Evolutionary conservation across 2,888 invertebrate genomes (phyloP).

Genomic region (Pristionchus arcanus): DNA sequence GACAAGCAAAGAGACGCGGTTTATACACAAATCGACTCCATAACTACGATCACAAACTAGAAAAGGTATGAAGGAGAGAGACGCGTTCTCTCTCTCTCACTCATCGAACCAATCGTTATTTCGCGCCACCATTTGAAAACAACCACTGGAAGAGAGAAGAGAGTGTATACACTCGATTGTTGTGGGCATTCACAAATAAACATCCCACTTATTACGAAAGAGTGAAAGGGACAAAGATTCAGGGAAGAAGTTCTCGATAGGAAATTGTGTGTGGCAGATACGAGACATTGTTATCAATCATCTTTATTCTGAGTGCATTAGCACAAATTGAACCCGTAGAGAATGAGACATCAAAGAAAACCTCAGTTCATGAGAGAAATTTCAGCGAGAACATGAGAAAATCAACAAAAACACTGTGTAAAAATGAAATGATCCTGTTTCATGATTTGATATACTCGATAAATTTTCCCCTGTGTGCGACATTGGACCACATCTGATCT

Average conservation of each 20-base stretch:
- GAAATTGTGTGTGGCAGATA: not conserved
- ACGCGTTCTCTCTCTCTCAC: not conserved
- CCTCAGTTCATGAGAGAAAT: not conserved
- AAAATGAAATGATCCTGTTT: not conserved
- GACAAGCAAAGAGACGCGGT: not conserved
- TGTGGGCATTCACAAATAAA: not conserved
- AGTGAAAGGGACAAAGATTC: too few relatives aligned
- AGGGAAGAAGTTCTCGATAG: not conserved
- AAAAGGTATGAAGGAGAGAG: not conserved
- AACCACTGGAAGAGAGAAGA: not conserved
- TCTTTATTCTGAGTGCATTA: not conserved
- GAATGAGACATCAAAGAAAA: constrained; percentile 32
- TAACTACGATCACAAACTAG: not conserved
- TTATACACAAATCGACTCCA: not conserved
- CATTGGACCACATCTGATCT: constrained; percentile 42
- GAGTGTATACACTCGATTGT: not conserved
- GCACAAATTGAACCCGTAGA: constrained; percentile 30
- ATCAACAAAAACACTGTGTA: not conserved
- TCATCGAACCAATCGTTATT: not conserved
- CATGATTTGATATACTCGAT: constrained; percentile 44
- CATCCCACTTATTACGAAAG: not conserved
- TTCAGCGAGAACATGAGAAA: not conserved
- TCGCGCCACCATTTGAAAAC: not conserved
- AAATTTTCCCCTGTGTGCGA: constrained; percentile 44
- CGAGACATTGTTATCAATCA: not conserved